These are phyloP conservation scores for Pogonocichla stellata DNA, from an alignment of 2,113 vertebrate genomes.

Conservation along the genomic window DNA sequence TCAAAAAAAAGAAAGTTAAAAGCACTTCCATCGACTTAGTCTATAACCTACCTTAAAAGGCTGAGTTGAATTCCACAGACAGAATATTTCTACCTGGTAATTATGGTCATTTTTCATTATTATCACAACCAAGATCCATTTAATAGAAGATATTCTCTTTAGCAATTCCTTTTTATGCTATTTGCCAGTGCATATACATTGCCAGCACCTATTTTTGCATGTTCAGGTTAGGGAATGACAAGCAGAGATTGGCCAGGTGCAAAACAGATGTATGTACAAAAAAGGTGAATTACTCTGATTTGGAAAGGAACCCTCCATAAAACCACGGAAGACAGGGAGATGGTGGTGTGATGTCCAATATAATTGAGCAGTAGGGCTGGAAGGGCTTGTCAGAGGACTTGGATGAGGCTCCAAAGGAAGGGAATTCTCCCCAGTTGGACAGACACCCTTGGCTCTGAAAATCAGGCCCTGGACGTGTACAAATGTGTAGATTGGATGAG, in stretches of 20 bases:
- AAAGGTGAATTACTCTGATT: background rate
- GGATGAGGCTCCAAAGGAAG: background rate
- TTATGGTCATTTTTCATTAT: constrained; percentile 7
- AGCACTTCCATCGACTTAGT: background rate
- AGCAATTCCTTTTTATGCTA: background rate
- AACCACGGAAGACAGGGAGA: background rate
- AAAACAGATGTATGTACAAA: background rate
- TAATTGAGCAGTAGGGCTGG: background rate
- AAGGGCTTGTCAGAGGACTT: background rate
- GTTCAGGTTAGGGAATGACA: background rate
- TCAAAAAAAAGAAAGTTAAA: background rate
- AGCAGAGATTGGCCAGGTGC: background rate
- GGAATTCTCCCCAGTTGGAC: background rate
- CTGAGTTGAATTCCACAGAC: background rate
- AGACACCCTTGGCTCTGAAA: background rate
- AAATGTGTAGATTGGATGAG: background rate
- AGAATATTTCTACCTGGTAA: background rate
- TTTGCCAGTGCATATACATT: background rate
- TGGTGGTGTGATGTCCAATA: background rate
- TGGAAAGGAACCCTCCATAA: background rate
- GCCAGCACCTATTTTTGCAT: background rate
- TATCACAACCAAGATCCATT: background rate
- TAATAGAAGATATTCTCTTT: background rate
- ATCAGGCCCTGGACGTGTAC: background rate
- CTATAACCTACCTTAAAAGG: background rate